Base-by-base conservation (phyloP, 2,888 invertebrate species). In the Himalopsyche kuldschensis region DNA sequence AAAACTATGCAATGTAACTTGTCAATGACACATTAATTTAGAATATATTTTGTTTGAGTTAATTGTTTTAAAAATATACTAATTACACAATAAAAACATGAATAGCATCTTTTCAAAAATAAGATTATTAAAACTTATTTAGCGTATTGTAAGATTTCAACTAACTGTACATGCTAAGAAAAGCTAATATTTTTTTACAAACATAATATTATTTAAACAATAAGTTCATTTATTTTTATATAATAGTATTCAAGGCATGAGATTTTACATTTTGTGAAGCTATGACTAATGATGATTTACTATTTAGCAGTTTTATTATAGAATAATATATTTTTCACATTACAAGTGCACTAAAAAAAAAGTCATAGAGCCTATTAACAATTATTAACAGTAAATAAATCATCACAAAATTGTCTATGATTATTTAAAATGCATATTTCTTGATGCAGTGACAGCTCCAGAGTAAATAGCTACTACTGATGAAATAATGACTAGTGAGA, bases 1-100 rank as follows among this genome's bases (percentile, higher is more conserved):
- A 55, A 11, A 27, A n/a, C 63, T 63, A 63, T 20, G 27, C 27
- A 20, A 35, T 63, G 24, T 46, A 78, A 78, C 27, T 47, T 79
- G 47, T 55, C n/a, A 79, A 79, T 24, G 79, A 79, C 79, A 79
- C 79, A 17, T 79, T 79, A 79, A 79, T 79, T 79, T 79, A 79
- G 79, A 79, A 79, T 79, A 63, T 79, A 63, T 79, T 79, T 79
- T 79, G 30, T 79, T 63, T 78, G 41, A 76, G 76, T 69, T 69
- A 69, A 69, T 69, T 69, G 69, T 27, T 69, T 69, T 69, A 69
- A 69, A 69, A 69, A 69, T 69, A 69, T 30, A 27, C 4, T 69
- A 69, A 30, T 69, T 41, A 41, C 41, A 41, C 41, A 8, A 41
- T 41, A 41, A 41, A 30, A 30, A 27, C 27, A 55, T 30, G 27